phyloP scores from a whole-genome alignment of 2,888 invertebrate genomes.

The Anoplius nigerrimus region DNA sequence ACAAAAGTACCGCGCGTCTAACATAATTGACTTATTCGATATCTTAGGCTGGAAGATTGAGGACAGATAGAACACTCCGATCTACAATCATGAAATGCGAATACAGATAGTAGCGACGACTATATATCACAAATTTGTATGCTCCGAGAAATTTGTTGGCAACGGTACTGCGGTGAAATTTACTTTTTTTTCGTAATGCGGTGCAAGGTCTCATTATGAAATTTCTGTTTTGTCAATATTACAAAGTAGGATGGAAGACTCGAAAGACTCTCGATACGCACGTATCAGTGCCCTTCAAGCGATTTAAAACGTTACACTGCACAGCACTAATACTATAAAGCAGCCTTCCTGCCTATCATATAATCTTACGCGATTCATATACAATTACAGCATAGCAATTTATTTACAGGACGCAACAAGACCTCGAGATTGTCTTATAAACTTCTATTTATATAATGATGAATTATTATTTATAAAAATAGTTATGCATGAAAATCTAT shows the following conservation, averaged over 20 bases:
- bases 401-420: slow-evolving; percentile 66
- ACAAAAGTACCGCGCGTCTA: neutral
- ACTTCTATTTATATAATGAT: slow-evolving; percentile 39
- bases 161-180: slow-evolving; percentile 29
- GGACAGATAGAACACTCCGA: neutral
- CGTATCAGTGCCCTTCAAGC: slow-evolving; percentile 26
- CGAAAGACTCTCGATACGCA: slow-evolving; percentile 28
- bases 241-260: slow-evolving; percentile 52
- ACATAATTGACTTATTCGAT: neutral
- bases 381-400: slow-evolving; percentile 46
- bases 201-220: slow-evolving; percentile 23
- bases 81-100: neutral
- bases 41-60: neutral
- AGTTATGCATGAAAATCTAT: slow-evolving; percentile 46
- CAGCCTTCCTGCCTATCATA: slow-evolving; percentile 31
- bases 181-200: slow-evolving; percentile 20
- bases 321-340: neutral
- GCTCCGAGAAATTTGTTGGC: slow-evolving; percentile 33
- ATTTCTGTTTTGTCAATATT: slow-evolving; percentile 24
- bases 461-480: slow-evolving; percentile 59
- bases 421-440: slow-evolving; percentile 63
- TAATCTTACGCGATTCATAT: slow-evolving; percentile 38
- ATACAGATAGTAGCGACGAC: slow-evolving; percentile 18
- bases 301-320: neutral
- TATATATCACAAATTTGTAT: slow-evolving; percentile 46